A percentile compares a stretch with the other conserved stretches of the same genome.
phyloP scores from a whole-genome alignment of 2,888 invertebrate species.

The Heliconius sara region DNA sequence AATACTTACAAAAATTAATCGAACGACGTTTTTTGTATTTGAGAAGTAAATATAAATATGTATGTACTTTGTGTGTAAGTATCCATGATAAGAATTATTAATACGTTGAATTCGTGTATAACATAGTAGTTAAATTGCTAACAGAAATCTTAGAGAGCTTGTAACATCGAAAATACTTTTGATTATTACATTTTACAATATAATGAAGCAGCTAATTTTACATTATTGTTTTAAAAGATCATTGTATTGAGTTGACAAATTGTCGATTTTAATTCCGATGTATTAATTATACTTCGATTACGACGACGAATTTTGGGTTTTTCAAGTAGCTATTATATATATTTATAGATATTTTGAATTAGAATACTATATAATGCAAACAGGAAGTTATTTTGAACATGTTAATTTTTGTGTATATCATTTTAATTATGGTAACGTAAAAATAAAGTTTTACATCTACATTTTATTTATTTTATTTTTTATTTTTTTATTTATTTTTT shows the following conservation, averaged over 20 bases:
- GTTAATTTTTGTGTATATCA: too few relatives aligned
- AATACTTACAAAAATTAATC: constrained; percentile 37
- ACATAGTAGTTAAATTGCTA: neutral
- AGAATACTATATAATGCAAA: too few relatives aligned
- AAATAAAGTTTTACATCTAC: too few relatives aligned
- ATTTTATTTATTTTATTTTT: too few relatives aligned
- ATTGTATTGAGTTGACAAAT: neutral
- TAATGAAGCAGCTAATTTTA: neutral
- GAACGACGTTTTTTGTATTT: constrained; percentile 37
- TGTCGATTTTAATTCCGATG: too few relatives aligned
- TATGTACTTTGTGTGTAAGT: neutral
- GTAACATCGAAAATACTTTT: neutral
- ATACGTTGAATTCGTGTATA: neutral
- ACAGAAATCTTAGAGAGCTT: neutral
- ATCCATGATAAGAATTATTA: constrained; percentile 6
- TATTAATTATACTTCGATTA: too few relatives aligned
- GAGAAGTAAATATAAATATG: constrained; percentile 26
- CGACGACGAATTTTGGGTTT: too few relatives aligned
- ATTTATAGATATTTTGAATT: too few relatives aligned
- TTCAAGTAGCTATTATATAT: too few relatives aligned
- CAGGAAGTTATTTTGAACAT: too few relatives aligned
- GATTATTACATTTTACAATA: neutral
- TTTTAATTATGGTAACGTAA: too few relatives aligned
- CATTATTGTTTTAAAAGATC: neutral
- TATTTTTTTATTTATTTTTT: too few relatives aligned